Evolutionary conservation across 64 coral and sea anemone genomes (phyloP).

Genomic region (Montipora sp.): DNA sequence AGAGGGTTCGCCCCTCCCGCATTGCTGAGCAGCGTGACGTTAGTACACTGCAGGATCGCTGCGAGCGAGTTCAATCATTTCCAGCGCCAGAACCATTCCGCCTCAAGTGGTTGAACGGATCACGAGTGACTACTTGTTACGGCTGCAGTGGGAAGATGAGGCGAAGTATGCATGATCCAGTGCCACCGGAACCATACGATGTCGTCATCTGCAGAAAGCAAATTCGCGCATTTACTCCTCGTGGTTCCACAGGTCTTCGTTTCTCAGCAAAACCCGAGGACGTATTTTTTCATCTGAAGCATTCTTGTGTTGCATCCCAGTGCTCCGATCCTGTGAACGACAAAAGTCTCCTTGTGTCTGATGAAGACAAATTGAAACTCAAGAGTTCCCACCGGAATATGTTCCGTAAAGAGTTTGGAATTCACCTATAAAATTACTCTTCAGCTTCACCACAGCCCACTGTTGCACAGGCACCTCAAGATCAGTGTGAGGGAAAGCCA

Average conservation of each 20-base stretch:
- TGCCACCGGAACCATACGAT: slow-evolving; percentile 49
- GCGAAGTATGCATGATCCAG: slow-evolving; percentile 36
- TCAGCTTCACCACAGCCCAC: neutral
- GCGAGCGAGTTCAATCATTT: slow-evolving; percentile 20
- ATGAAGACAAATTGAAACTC: slow-evolving; percentile 41
- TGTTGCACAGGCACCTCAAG: neutral
- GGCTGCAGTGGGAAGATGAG: slow-evolving; percentile 48
- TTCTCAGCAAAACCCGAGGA: slow-evolving; percentile 43
- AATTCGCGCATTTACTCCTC: slow-evolving; percentile 42
- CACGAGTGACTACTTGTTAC: slow-evolving; percentile 57
- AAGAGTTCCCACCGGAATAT: slow-evolving; percentile 34
- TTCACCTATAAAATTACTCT: neutral
- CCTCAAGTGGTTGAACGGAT: slow-evolving; percentile 41
- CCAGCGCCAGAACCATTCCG: slow-evolving; percentile 45
- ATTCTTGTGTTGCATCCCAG: slow-evolving; percentile 46
- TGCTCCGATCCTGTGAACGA: slow-evolving; percentile 38
- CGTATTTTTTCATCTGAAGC: slow-evolving; percentile 47
- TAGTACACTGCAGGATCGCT: neutral
- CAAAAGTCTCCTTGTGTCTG: slow-evolving; percentile 35
- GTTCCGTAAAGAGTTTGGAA: slow-evolving; percentile 42
- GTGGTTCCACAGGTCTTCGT: slow-evolving; percentile 15
- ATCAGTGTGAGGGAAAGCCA: too few species aligned
- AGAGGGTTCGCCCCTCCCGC: neutral
- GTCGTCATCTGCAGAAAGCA: slow-evolving; percentile 49
- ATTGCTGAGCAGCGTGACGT: slow-evolving; percentile 43